A percentile compares a stretch with the other conserved stretches of the same genome.
These are phyloP conservation scores for Dendrolimus houi DNA, from an alignment of 2,888 invertebrate genomes.

Conservation along the genomic window DNA sequence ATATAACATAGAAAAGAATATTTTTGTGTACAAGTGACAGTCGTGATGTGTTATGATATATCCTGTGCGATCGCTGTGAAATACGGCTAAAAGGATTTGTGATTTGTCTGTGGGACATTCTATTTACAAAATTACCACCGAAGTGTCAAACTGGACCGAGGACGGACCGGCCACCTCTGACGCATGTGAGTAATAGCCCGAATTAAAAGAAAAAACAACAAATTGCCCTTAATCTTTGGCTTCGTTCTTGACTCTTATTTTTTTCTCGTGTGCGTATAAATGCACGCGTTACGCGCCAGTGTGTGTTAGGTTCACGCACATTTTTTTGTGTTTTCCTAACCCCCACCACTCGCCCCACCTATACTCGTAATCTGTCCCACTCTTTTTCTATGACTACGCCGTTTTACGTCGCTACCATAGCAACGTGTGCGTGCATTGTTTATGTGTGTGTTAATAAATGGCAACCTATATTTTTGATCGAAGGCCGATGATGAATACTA, in stretches of 20 bases:
- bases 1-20: conserved; percentile 28
- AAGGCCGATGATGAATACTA: conserved; percentile 53
- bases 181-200: conserved; percentile 60
- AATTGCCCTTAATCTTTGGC: conserved; percentile 51
- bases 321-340: conserved; percentile 65
- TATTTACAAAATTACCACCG: conserved; percentile 71
- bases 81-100: conserved; percentile 53
- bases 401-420: conserved; percentile 27
- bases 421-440: conserved; percentile 39
- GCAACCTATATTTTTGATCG: conserved; percentile 71
- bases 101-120: conserved; percentile 49
- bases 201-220: conserved; percentile 5
- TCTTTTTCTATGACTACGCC: conserved; percentile 66
- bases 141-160: conserved; percentile 75
- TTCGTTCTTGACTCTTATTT: conserved; percentile 38
- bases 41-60: conserved; percentile 59
- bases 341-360: conserved; percentile 56
- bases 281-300: conserved; percentile 29
- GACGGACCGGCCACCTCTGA: conserved; percentile 71
- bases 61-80: conserved; percentile 52
- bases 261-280: conserved; percentile 37
- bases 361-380: conserved; percentile 66
- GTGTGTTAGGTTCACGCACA: conserved; percentile 66
- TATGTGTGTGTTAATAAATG: conserved; percentile 65
- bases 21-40: conserved; percentile 54